Evolutionary conservation across 2,888 invertebrate genomes (phyloP).

Genomic region (Cephus sareptanus): DNA sequence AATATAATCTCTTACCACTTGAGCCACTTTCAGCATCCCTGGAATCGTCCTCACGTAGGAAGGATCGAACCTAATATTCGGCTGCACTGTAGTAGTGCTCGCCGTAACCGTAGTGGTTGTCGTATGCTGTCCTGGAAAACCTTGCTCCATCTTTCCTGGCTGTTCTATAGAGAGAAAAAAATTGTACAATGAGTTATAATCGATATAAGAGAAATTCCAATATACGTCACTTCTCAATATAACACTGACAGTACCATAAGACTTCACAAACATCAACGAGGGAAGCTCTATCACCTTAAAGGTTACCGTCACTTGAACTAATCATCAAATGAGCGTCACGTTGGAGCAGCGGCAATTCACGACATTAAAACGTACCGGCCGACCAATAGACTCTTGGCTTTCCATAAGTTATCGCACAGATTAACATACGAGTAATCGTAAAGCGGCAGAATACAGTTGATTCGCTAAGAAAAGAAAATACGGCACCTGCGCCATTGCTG

Average conservation of each 20-base stretch:
- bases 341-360: neutral
- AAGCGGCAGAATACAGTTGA: too few relatives aligned
- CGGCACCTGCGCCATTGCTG: neutral
- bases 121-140: slow-evolving; percentile 81
- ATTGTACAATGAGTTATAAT: neutral
- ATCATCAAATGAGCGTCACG: neutral
- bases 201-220: neutral
- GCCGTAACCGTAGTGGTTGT: slow-evolving; percentile 71
- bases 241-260: neutral
- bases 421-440: neutral
- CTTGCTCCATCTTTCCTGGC: slow-evolving; percentile 68
- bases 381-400: neutral
- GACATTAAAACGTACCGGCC: neutral
- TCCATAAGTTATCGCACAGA: neutral
- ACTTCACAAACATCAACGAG: neutral
- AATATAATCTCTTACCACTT: slow-evolving; percentile 75
- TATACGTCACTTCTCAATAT: neutral
- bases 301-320: neutral
- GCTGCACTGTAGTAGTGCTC: slow-evolving; percentile 74
- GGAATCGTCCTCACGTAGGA: slow-evolving; percentile 77
- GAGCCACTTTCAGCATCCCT: slow-evolving; percentile 80
- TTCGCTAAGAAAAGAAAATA: too few relatives aligned
- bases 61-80: slow-evolving; percentile 80
- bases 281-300: neutral
- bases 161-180: neutral